Evolutionary conservation across 1,140 invertebrate species (phyloP).

Genomic region (Macrosteles quadrilineatus): DNA sequence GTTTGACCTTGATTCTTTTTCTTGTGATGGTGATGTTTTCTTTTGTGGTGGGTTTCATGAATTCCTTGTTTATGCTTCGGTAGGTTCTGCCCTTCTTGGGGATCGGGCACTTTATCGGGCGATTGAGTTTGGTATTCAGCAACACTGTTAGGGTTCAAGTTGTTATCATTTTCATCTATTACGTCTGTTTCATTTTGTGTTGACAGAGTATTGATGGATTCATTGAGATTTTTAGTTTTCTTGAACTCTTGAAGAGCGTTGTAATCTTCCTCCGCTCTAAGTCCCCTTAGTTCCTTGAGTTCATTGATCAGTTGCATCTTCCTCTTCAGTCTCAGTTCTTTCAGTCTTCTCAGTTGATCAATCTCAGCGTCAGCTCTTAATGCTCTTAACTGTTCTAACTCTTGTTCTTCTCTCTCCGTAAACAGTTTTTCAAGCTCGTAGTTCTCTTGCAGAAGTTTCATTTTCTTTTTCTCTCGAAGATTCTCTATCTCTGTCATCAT

Average conservation of each 20-base stretch:
- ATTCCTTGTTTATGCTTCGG: no score
- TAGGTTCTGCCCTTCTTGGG: no score
- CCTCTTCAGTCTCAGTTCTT: neutral
- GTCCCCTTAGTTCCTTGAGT: neutral
- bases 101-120: no score
- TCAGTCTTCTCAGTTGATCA: neutral
- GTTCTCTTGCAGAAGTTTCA: neutral
- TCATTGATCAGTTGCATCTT: constrained; percentile 3
- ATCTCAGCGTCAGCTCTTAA: constrained; percentile 3
- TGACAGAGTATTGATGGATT: neutral
- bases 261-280: neutral
- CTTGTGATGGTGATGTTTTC: no score
- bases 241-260: neutral
- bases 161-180: no score
- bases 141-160: no score
- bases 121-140: no score
- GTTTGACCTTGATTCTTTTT: no score
- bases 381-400: neutral
- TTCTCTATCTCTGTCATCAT: neutral
- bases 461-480: neutral
- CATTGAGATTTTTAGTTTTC: neutral
- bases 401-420: neutral
- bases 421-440: constrained; percentile 5
- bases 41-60: no score
- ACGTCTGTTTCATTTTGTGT: no score